phyloP scores from a whole-genome alignment of 2,113 vertebrate genomes.

The Xenopus borealis region DNA sequence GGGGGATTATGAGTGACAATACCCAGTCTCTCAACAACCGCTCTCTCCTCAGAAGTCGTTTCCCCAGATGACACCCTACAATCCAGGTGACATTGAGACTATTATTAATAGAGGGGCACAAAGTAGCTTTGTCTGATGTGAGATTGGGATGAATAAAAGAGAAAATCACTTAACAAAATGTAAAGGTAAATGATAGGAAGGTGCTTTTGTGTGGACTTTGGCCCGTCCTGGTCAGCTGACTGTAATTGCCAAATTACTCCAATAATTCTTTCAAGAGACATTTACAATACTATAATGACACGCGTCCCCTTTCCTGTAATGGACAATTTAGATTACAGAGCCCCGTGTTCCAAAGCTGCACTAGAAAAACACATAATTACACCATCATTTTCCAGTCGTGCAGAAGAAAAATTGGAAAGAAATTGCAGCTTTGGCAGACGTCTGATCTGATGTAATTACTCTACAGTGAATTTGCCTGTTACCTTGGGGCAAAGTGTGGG shows the following conservation, averaged over 20 bases:
- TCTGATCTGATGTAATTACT: constrained; percentile 41
- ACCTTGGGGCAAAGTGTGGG: not conserved
- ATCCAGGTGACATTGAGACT: not conserved
- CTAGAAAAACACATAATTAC: constrained; percentile 46
- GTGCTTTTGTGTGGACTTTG: constrained; percentile 1
- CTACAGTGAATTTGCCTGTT: not conserved
- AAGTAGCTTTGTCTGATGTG: not conserved
- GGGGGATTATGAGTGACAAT: too few relatives aligned
- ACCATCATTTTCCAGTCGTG: constrained; percentile 38
- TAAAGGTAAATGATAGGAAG: constrained; percentile 3
- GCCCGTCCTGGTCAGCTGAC: constrained; percentile 16
- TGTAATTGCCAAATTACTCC: constrained; percentile 40
- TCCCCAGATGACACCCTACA: too few relatives aligned
- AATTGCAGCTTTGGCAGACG: constrained; percentile 36
- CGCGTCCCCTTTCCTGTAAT: constrained; percentile 29
- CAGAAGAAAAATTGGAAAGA: constrained; percentile 38
- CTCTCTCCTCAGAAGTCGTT: too few relatives aligned
- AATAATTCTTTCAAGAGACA: constrained; percentile 43
- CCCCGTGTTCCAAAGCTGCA: constrained; percentile 33
- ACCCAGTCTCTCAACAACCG: not conserved
- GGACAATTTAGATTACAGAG: constrained; percentile 37
- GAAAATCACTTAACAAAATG: constrained; percentile 1
- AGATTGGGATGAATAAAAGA: not conserved
- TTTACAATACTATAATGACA: constrained; percentile 38
- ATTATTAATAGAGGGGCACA: not conserved